Conservation (phyloP, 1,140 invertebrate species). For the Polypedilum vanderplanki region DNA sequence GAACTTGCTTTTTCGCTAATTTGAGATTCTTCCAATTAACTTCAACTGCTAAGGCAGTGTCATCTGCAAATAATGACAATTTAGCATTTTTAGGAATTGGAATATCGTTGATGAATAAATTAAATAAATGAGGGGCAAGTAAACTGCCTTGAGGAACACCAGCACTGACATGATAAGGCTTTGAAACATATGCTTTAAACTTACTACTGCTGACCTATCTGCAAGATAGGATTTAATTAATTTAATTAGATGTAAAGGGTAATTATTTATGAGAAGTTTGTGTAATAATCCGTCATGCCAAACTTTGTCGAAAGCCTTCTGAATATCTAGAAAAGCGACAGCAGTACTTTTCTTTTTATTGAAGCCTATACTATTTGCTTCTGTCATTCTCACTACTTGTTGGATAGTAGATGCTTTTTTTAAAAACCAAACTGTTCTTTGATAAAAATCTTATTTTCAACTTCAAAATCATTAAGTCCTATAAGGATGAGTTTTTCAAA, state of each 20-base stretch:
- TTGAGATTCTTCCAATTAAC: neutral
- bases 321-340: constrained; percentile 37
- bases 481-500: constrained; percentile 32
- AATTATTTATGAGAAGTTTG: constrained; percentile 34
- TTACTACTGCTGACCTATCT: constrained; percentile 28
- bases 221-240: constrained; percentile 29
- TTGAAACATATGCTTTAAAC: neutral
- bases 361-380: constrained; percentile 39
- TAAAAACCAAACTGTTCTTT: too few relatives aligned
- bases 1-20: neutral
- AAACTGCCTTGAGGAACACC: constrained; percentile 37
- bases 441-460: constrained; percentile 34
- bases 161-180: constrained; percentile 11
- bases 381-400: too few relatives aligned
- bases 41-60: constrained; percentile 33
- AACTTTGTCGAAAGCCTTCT: constrained; percentile 39
- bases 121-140: constrained; percentile 34
- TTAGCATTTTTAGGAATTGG: constrained; percentile 32
- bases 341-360: constrained; percentile 35
- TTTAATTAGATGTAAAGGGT: constrained; percentile 33
- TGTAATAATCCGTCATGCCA: constrained; percentile 38
- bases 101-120: constrained; percentile 34
- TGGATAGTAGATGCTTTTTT: too few relatives aligned
- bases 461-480: constrained; percentile 31
- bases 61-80: constrained; percentile 38